These are phyloP conservation scores for Mythimna lalbum DNA, from an alignment of 2,888 invertebrate genomes.

Conservation along the genomic window DNA sequence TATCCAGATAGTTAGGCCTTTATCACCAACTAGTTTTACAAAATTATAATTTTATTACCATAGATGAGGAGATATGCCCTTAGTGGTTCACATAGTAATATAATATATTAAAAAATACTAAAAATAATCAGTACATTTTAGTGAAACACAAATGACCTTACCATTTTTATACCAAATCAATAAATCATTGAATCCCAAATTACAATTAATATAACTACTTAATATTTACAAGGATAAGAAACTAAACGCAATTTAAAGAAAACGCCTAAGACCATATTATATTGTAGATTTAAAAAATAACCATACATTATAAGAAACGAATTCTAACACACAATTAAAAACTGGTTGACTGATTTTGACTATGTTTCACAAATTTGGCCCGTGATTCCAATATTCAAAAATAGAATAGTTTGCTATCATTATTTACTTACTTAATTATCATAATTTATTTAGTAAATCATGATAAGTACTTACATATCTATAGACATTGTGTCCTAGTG, in stretches of 20 bases:
- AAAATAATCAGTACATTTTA: conserved; percentile 90
- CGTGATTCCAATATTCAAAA: conserved; percentile 83
- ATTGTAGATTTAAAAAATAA: conserved; percentile 61
- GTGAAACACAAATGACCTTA: conserved; percentile 85
- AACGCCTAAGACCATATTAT: conserved; percentile 62
- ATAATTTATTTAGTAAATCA: conserved; percentile 74
- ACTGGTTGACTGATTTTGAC: conserved; percentile 86
- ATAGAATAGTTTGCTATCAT: conserved; percentile 71
- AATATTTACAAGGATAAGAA: conserved; percentile 67
- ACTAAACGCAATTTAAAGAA: conserved; percentile 66
- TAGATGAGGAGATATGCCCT: conserved; percentile 86
- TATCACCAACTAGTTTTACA: conserved; percentile 56
- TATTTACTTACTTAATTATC: conserved; percentile 66
- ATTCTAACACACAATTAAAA: conserved; percentile 67
- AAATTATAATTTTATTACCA: conserved; percentile 70
- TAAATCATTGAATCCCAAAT: conserved; percentile 75
- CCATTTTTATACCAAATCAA: conserved; percentile 77
- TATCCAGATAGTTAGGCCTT: conserved; percentile 65
- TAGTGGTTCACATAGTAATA: conserved; percentile 85
- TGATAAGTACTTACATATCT: conserved; percentile 77
- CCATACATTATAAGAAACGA: conserved; percentile 64
- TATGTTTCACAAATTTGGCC: conserved; percentile 88
- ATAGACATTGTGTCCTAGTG: conserved; percentile 66
- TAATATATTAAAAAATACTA: conserved; percentile 84
- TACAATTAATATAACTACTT: conserved; percentile 71